Evolutionary conservation across 2,797 vertebrate genomes (phyloP).

Genomic region (Coracias cyanogaster): DNA sequence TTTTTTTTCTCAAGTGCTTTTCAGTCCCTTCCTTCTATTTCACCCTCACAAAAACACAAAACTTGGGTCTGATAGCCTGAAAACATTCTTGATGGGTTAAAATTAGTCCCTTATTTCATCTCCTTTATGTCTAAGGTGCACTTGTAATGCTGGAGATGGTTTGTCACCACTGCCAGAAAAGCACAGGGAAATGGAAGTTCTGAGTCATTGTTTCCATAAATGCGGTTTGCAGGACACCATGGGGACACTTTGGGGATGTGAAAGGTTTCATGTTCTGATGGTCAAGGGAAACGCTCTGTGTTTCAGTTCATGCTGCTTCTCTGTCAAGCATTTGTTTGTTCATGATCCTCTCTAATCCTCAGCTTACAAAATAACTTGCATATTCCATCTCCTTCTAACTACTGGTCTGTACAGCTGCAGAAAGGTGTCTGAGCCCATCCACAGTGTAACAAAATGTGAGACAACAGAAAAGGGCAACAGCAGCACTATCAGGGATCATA

Average conservation of each 20-base stretch:
- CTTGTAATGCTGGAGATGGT: neutral
- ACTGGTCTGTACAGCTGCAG: neutral
- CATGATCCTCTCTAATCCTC: neutral
- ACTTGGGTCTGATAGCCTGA: neutral
- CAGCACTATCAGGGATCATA: rapidly evolving
- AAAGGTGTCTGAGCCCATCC: neutral
- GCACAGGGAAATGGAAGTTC: neutral
- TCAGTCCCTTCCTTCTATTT: neutral
- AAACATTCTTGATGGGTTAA: neutral
- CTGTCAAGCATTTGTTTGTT: neutral
- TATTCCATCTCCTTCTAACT: neutral
- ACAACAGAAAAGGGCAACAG: neutral
- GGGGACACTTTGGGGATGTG: neutral
- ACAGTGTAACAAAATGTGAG: neutral
- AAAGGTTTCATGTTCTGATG: rapidly evolving
- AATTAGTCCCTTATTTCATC: neutral
- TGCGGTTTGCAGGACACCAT: neutral
- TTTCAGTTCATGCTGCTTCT: neutral
- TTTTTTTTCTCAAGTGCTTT: constrained; percentile 4
- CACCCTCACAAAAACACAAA: neutral
- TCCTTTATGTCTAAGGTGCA: neutral
- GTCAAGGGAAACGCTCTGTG: neutral
- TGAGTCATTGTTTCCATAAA: neutral
- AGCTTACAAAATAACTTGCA: neutral
- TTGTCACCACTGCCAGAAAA: neutral